A percentile compares a stretch with the other conserved stretches of the same genome.
Evolutionary conservation across 2,113 vertebrate species (phyloP).

Genomic region (Sus scrofa): DNA sequence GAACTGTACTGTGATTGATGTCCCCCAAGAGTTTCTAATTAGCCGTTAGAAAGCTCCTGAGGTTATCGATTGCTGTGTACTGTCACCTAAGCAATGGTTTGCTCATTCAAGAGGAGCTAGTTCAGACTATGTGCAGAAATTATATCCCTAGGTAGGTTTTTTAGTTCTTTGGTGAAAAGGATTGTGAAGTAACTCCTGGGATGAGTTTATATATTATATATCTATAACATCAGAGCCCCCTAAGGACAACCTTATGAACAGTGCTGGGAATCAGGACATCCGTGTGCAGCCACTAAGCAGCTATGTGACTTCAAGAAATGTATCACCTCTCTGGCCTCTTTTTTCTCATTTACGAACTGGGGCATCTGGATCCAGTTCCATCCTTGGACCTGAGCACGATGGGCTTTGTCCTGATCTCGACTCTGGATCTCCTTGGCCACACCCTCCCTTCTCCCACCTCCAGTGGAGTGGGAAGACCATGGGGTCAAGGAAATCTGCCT

Average conservation of each 20-base stretch:
- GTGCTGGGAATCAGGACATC: neutral
- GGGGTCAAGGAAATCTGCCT: neutral
- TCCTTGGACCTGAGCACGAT: neutral
- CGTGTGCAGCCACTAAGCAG: neutral
- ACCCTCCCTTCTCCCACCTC: neutral
- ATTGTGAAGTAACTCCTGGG: neutral
- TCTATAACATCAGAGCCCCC: neutral
- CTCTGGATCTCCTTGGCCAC: neutral
- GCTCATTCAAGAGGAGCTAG: conserved; percentile 65
- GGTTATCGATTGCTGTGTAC: conserved; percentile 52
- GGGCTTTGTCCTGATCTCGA: neutral
- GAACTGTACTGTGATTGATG: conserved; percentile 52
- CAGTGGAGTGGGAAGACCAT: neutral
- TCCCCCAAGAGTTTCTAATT: conserved; percentile 69
- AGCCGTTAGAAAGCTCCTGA: conserved; percentile 63
- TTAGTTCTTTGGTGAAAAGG: neutral
- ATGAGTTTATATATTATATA: neutral
- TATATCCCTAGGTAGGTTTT: neutral
- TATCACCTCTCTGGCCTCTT: neutral
- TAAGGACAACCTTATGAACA: neutral
- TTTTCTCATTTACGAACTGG: neutral
- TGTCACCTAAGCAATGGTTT: conserved; percentile 24
- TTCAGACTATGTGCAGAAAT: neutral
- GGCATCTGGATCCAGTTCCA: neutral
- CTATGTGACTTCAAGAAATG: neutral